Evolutionary conservation across 2,797 vertebrate species (phyloP).

Genomic region (Scarus forsteni): DNA sequence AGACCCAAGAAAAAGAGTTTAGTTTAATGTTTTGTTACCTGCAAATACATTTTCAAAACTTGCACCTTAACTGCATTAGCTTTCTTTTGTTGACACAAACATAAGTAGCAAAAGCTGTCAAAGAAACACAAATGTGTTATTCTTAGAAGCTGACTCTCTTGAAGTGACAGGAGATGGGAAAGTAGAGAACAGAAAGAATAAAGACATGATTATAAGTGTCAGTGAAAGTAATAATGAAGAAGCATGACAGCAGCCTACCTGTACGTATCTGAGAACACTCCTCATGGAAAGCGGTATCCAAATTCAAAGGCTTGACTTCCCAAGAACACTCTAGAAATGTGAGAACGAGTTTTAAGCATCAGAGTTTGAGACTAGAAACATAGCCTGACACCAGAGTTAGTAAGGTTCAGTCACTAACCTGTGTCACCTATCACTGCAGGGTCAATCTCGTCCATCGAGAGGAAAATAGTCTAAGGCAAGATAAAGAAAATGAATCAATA

Average conservation of each 20-base stretch:
- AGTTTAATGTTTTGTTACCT: too few species aligned
- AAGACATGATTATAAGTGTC: conserved; percentile 4
- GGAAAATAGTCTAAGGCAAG: conserved; percentile 69
- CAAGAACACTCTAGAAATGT: conserved; percentile 51
- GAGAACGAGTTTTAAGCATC: conserved; percentile 9
- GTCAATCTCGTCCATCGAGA: conserved; percentile 69
- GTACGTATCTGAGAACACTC: conserved; percentile 47
- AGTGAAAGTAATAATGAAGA: conserved; percentile 3
- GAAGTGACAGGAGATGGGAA: not conserved
- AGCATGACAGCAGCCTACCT: conserved; percentile 54
- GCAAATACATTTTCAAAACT: too few species aligned
- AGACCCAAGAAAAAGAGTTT: too few species aligned
- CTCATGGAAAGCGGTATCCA: conserved; percentile 69
- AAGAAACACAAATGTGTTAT: not conserved
- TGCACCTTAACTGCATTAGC: too few species aligned
- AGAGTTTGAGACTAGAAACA: not conserved
- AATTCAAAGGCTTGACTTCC: conserved; percentile 51
- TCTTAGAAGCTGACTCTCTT: not conserved
- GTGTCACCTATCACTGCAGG: conserved; percentile 7
- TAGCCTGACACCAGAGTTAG: not conserved
- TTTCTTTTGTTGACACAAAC: not conserved
- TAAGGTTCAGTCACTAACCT: conserved; percentile 60
- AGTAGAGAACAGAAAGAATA: not conserved
- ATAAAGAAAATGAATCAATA: conserved; percentile 4
- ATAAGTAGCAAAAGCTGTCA: not conserved